Conservation (phyloP, 2,797 vertebrate species). For the Propithecus perrieri region DNA sequence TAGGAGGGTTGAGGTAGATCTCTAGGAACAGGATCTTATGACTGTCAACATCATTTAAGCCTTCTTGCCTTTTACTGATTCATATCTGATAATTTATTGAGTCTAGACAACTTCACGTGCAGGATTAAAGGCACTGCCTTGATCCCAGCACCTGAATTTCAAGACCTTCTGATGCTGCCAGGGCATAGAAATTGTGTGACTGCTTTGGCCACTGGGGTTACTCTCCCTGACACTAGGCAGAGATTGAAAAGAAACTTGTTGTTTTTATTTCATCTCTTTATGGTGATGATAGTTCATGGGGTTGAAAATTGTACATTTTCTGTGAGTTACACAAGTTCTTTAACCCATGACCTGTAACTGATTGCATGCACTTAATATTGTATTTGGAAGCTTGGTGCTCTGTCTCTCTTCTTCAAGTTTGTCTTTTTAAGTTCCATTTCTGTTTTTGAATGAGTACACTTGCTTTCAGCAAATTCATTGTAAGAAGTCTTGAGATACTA, state of each 20-base stretch:
- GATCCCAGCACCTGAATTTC: background rate
- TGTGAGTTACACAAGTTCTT: constrained; percentile 12
- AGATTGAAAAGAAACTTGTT: constrained; percentile 46
- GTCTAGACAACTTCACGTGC: background rate
- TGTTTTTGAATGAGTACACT: constrained; percentile 1
- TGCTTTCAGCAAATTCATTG: constrained; percentile 48
- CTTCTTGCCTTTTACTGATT: background rate
- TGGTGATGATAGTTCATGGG: background rate
- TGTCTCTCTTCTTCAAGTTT: constrained; percentile 47
- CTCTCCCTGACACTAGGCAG: background rate
- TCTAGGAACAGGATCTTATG: background rate
- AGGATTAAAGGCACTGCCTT: background rate
- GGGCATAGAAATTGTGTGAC: background rate
- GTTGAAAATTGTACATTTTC: constrained; percentile 47
- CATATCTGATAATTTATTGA: background rate
- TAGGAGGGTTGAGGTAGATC: background rate
- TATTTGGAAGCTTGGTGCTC: background rate
- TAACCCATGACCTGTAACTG: background rate
- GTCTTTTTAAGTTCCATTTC: constrained; percentile 34
- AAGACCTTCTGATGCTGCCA: background rate
- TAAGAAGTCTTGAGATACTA: constrained; percentile 27
- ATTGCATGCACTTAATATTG: constrained; percentile 14
- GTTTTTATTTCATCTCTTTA: constrained; percentile 43
- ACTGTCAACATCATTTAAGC: background rate
- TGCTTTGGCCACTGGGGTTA: background rate